Percentiles rank a stretch among this genome's conserved stretches.
Evolutionary conservation across 35 echinoderm and acorn worm species (phyloP).

Genomic region (Heliocidaris erythrogramma): DNA sequence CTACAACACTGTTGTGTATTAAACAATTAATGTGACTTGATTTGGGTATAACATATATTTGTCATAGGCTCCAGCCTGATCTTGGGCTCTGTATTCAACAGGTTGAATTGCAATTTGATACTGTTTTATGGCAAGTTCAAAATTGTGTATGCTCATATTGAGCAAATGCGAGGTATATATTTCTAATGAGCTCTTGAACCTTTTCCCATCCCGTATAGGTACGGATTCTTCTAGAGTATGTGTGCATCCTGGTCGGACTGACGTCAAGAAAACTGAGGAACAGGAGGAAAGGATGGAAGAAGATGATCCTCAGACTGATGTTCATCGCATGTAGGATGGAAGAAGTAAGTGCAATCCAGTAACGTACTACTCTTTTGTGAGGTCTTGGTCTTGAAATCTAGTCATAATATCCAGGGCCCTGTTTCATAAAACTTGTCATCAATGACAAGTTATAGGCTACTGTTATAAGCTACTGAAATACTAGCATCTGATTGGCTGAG

Average conservation of each 20-base stretch:
- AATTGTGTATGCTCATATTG: not conserved
- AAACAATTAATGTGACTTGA: too few relatives aligned
- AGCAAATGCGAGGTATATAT: not conserved
- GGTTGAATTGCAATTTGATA: too few relatives aligned
- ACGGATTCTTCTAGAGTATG: not conserved
- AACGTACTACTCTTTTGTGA: not conserved
- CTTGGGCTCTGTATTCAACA: too few relatives aligned
- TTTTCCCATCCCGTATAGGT: not conserved
- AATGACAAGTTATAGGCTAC: too few relatives aligned
- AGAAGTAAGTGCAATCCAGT: not conserved
- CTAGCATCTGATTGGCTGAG: too few relatives aligned
- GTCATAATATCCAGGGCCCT: not conserved
- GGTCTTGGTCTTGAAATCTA: not conserved
- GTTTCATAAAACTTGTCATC: too few relatives aligned
- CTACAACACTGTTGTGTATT: too few relatives aligned
- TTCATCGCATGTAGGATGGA: slow-evolving; percentile 5
- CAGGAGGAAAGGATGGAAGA: not conserved
- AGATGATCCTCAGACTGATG: slow-evolving; percentile 24
- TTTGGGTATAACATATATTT: too few relatives aligned
- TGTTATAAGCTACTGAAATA: too few relatives aligned
- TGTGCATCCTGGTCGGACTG: not conserved
- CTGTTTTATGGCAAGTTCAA: too few relatives aligned
- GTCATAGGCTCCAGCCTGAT: too few relatives aligned
- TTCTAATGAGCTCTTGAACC: not conserved
- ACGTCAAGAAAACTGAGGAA: not conserved